Base-by-base conservation (phyloP, 2,113 vertebrate species). In the Tauraco erythrolophus region DNA sequence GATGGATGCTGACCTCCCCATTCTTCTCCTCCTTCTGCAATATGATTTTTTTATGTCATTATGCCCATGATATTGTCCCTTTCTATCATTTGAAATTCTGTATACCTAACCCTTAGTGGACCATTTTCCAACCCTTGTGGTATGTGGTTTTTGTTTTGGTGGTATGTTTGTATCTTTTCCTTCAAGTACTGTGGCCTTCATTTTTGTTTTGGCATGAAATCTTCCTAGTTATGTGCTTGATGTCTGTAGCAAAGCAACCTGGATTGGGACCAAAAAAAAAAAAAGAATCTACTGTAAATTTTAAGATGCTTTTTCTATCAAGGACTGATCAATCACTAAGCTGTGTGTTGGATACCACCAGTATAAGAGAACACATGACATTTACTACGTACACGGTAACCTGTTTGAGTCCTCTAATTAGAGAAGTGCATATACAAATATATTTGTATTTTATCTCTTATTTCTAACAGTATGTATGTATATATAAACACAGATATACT, bases 1-100 rank as follows among this genome's bases (percentile, higher is more conserved):
- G 98, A 99, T 99, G 99, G 99, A 99, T 99, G 99, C 98, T 97
- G 98, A 98, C 98, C 98, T 98, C 96, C 98, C 97, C 98, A 97
- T 98, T 98, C 97, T 98, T 97, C 97, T 98, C 96, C 97, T 98
- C 84, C 96, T 98, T 98, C 96, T 98, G 94, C 98, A 96, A 97
- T 98, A 98, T 98, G 97, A 97, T 98, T 98, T 98, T 98, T 97
- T 97, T 98, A 94, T 96, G 98, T 98, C 98, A 98, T 98, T 98
- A 97, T 98, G 96, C 97, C 98, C 98, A 98, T 98, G 98, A 98
- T 98, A 96, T 76, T 97, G 97, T 98, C 97, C 97, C 97, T 98
- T 95, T 98, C 96, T 99, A 93, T 99, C 95, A 98, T 99, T 98
- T 98, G 86, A 90, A 94, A 98, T 88, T 98, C 96, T 98, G 96